Evolutionary conservation across 2,888 invertebrate species (phyloP).

Genomic region (Ryuthela nishihirai): DNA sequence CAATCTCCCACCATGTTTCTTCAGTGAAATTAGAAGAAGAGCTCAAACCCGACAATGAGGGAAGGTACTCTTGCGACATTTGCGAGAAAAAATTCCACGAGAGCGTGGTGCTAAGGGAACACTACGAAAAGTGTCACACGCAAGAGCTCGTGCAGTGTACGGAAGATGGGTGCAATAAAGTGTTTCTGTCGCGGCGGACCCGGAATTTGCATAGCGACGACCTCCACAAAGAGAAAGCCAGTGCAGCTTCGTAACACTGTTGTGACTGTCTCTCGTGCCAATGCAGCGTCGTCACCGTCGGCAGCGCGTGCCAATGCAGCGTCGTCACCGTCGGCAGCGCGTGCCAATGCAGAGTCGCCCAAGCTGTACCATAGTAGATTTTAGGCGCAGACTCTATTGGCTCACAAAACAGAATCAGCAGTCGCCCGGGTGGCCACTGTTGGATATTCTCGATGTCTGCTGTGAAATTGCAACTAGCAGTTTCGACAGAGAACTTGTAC

Average conservation of each 20-base stretch:
- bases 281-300: too few relatives aligned
- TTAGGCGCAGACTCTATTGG: too few relatives aligned
- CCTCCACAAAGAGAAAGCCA: constrained; percentile 31
- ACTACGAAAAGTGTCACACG: constrained; percentile 67
- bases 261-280: too few relatives aligned
- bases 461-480: too few relatives aligned
- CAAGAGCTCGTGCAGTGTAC: constrained; percentile 69
- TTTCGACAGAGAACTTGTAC: too few relatives aligned
- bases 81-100: constrained; percentile 64
- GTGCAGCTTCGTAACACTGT: constrained; percentile 26
- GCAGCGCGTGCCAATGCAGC: too few relatives aligned
- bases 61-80: constrained; percentile 65
- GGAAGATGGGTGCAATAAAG: constrained; percentile 70
- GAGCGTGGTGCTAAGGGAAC: constrained; percentile 63
- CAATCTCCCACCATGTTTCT: background rate
- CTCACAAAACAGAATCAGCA: too few relatives aligned
- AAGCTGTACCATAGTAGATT: too few relatives aligned
- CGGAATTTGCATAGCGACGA: constrained; percentile 72
- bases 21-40: constrained; percentile 57
- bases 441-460: too few relatives aligned
- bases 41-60: constrained; percentile 62
- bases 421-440: too few relatives aligned
- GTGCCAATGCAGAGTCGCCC: too few relatives aligned
- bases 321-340: too few relatives aligned
- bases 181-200: constrained; percentile 72